Base-by-base conservation (phyloP, 1,140 invertebrate species). In the Lordiphosa stackelbergi region DNA sequence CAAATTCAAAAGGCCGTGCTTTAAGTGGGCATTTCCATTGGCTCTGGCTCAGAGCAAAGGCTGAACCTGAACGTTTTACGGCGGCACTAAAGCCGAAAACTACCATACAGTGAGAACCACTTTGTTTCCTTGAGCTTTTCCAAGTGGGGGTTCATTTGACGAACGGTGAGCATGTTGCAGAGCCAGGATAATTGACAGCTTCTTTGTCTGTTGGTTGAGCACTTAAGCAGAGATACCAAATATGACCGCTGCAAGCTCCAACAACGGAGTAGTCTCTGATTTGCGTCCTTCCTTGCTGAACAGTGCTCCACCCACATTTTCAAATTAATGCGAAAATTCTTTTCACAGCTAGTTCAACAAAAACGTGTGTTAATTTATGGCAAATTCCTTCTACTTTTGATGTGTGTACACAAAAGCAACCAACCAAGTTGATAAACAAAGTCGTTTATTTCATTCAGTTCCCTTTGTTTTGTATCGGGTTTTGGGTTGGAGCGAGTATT, bases 181-280 rank as follows among this genome's bases (percentile, higher is more conserved):
- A 53, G 22, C 7, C 10, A 40, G 11, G 12, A 66, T 56, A 55
- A 48, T 61, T 62, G 53, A 45, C 49, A 56, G 36, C 47, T 66
- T 42, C 63, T 53, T 61, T 57, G 48, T 66, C 16, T 64, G 19
- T 38, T 55, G 31, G 38, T n/a, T 36, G n/a, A 11, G 6, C 31
- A 46, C 43, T 46, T 13, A 12, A 28, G 24, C 7, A 12, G 22
- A 34, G 43, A 34, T 4, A 24, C 43, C 43, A 5, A 46, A 46
- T 13, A 46, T 46, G 28, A 22, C 1, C 43, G 24, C 28, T 9
- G 4, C 24, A 28, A 28, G 12, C 28, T n/a, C 12, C 9, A 24
- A 22, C 9, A 46, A 46, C 11, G 28, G 19, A 31, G 5, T 13
- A 5, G 3, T 9, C 11, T 13, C 6, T 41, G 12, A 13, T 16